Conservation (phyloP, 2,797 vertebrate species). For the Mycteria americana region DNA sequence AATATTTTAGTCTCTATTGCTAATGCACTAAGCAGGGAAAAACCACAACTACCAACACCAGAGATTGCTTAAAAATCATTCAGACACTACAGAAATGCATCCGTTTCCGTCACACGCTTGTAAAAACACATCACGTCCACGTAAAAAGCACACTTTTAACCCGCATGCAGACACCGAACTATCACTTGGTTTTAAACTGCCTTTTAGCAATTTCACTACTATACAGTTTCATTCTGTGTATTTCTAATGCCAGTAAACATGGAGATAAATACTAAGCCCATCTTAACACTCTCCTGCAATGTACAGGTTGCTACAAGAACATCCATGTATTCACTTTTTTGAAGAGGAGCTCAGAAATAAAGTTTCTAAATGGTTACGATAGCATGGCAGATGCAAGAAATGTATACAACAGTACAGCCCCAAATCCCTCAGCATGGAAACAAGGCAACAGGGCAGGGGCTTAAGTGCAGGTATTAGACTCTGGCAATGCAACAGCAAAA, state of each 20-base stretch:
- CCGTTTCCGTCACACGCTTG: background rate
- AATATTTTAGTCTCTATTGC: background rate
- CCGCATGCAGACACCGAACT: background rate
- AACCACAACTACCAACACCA: background rate
- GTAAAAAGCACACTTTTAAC: background rate
- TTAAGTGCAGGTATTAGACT: background rate
- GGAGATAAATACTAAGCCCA: background rate
- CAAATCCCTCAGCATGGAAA: background rate
- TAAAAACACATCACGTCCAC: background rate
- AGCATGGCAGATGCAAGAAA: background rate
- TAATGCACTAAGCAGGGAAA: background rate
- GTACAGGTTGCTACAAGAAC: background rate
- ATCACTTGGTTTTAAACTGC: background rate
- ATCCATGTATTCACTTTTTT: background rate
- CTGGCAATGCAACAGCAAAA: background rate
- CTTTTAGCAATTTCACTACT: background rate
- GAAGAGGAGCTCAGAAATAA: background rate
- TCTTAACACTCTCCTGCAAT: background rate
- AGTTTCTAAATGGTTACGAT: background rate
- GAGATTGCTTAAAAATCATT: background rate
- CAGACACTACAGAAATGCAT: background rate
- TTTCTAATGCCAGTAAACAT: background rate
- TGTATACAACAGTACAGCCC: rapidly evolving
- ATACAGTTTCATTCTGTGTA: background rate
- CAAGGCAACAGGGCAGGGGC: background rate